Base-by-base conservation (phyloP, 2,888 invertebrate species). In the Drosophila histrio region DNA sequence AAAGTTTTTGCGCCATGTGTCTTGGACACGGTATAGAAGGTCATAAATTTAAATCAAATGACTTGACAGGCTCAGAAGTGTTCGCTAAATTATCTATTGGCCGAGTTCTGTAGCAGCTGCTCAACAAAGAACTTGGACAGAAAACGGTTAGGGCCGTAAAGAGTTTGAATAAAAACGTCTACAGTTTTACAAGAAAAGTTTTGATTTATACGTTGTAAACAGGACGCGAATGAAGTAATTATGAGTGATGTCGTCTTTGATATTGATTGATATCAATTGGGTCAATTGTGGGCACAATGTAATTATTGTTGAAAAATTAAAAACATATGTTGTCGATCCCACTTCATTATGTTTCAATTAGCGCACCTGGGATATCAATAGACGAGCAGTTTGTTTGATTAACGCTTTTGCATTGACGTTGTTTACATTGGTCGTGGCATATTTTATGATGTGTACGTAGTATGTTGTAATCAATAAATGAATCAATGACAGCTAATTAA, bases 401-500 rank as follows among this genome's bases (percentile, higher is more conserved):
- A 77, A 81, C 87, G 85, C 39, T 63, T 61, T 60, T 59, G 38
- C 58, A 38, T 46, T 43, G 49, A 34, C 24, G 30, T 49, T 39
- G 28, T 47, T 39, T 46, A 7, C 49, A 36, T 17, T 11, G 28
- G 28, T 5, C 13, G 11, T 17, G 44, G 22, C 38, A 43, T 53
- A 54, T 49, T 44, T 19, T 54, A 30, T 63, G 43, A 41, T 44
- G 26, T 34, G 24, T 21, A 28, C 15, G 36, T 6, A 36, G 22
- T 39, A 22, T 50, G 46, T 17, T 30, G 39, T 60, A 80, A 74
- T 80, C 78, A 60, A 83, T 85, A 76, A 78, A 76, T 76, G 66
- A 70, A 78, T 82, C 73, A 88, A 82, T 77, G 77, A 68, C 73
- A 86, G 80, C 72, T 77, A 84, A 86, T 84, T 88, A 83, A 77